Evolutionary conservation across 2,888 invertebrate species (phyloP).

Genomic region (Chydorus sphaericus): DNA sequence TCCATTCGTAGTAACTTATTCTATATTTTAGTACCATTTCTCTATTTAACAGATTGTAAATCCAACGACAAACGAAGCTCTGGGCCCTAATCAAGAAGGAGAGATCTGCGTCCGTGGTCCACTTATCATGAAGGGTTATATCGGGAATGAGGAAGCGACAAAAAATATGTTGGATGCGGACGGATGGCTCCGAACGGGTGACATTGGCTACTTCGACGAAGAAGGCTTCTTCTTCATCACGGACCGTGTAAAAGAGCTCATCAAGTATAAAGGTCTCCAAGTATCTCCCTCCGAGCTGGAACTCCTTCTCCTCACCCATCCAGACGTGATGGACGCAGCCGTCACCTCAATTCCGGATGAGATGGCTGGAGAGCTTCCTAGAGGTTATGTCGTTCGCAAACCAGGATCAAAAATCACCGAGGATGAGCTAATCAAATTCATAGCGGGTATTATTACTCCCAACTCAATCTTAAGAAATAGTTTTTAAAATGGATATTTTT

Average conservation of each 20-base stretch:
- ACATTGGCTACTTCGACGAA: conserved; percentile 29
- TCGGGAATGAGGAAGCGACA: conserved; percentile 31
- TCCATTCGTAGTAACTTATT: too few relatives aligned
- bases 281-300: conserved; percentile 83
- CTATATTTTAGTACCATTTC: too few relatives aligned
- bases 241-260: conserved; percentile 33
- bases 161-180: conserved; percentile 29
- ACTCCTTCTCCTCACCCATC: conserved; percentile 50
- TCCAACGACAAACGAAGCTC: conserved; percentile 37
- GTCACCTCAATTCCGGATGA: conserved; percentile 61
- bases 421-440: conserved; percentile 41
- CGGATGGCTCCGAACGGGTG: conserved; percentile 28
- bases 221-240: conserved; percentile 29
- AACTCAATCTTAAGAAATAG: not conserved
- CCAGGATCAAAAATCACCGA: conserved; percentile 41
- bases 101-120: conserved; percentile 58
- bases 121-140: conserved; percentile 42
- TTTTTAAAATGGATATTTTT: not conserved
- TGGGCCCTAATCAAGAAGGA: conserved; percentile 48
- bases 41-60: too few relatives aligned
- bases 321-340: conserved; percentile 60
- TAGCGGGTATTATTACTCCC: conserved; percentile 37
- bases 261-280: conserved; percentile 31
- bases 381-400: conserved; percentile 50
- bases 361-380: conserved; percentile 54